phyloP scores from a whole-genome alignment of 2,797 vertebrate genomes.

The Melanotaenia trifasciata region DNA sequence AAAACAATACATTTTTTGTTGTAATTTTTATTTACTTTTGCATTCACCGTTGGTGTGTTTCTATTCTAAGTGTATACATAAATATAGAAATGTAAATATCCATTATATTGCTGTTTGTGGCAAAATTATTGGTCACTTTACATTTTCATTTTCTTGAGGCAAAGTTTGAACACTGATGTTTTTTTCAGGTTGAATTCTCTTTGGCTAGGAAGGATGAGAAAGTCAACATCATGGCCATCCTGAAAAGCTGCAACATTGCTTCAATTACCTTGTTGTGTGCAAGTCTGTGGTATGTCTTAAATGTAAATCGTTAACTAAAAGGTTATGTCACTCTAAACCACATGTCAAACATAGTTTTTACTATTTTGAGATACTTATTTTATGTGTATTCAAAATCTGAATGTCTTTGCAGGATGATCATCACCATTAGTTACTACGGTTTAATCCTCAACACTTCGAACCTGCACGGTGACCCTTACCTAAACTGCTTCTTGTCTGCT shows the following conservation, averaged over 20 bases:
- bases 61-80: not conserved
- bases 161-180: not conserved
- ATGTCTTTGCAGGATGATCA: constrained; percentile 83
- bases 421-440: constrained; percentile 88
- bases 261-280: constrained; percentile 84
- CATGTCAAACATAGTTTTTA: too few relatives aligned
- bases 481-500: constrained; percentile 90
- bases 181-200: constrained; percentile 53
- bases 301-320: too few relatives aligned
- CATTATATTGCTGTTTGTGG: not conserved
- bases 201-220: constrained; percentile 66
- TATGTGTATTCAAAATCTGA: not conserved
- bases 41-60: too few relatives aligned
- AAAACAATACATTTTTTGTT: too few relatives aligned
- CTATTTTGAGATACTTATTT: not conserved
- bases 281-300: constrained; percentile 84
- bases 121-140: not conserved
- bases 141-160: not conserved
- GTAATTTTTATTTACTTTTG: too few relatives aligned
- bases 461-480: constrained; percentile 85
- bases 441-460: constrained; percentile 91
- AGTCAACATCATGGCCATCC: constrained; percentile 80
- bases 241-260: constrained; percentile 82
- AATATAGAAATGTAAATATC: not conserved
- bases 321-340: too few relatives aligned